Base-by-base conservation (phyloP, 2,888 invertebrate species). In the Philaethria dido region DNA sequence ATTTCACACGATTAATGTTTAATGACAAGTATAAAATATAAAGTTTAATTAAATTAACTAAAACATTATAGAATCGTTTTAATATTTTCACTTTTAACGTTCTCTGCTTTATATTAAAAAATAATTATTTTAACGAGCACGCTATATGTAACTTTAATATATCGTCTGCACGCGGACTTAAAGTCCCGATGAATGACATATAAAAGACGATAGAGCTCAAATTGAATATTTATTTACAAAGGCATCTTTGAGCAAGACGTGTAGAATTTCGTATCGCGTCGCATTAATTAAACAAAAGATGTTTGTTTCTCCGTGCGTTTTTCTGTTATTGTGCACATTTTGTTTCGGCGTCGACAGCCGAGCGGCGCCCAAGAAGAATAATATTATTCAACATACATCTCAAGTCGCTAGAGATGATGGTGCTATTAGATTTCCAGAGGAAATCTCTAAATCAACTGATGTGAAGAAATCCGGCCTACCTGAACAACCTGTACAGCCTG, bases 191-290 rank as follows among this genome's bases (percentile, higher is more conserved):
- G 20, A 47, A 9, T 18, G 4, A 9, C 14, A 44, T 65, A 65
- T 65, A 65, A 59, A 52, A 42, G 50, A 36, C 29, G 42, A 18
- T 29, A 11, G 59, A 33, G 20, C 6, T 60, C 14, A 60, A 9
- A 65, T 42, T 20, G 29, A 29, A 22, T n/a, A 60, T 50, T 60
- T 42, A 42, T 60, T 59, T 36, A 52, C 29, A 59, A 29, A 60
- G 13, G n/a, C 11, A 29, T 29, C 44, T 52, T 60, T 18, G n/a
- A 50, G 52, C 18, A n/a, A n/a, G 42, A 60, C 59, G 59, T 18
- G 42, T 22, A 1, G 39, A 29, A 22, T 22, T 20, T 25, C 1
- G 44, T 9, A 20, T 14, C 14, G 2, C 16, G 16, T 16, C 6
- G 8, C 11, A 14, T 16, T 50, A 33, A 22, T 20, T 42, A 62